Conservation (phyloP, 2,113 vertebrate genomes). For the Larimichthys crocea region DNA sequence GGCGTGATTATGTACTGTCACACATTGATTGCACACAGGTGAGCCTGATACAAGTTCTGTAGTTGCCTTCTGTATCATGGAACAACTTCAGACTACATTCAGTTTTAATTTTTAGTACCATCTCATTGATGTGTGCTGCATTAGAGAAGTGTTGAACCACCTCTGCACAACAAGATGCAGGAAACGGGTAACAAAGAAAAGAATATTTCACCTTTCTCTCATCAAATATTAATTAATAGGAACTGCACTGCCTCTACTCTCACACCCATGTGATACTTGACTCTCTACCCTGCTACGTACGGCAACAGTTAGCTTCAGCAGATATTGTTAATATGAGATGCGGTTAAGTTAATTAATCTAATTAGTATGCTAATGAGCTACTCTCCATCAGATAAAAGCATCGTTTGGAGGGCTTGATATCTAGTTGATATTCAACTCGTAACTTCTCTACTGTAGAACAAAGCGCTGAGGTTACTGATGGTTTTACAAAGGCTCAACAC, state of each 20-base stretch:
- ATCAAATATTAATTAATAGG: slow-evolving; percentile 12
- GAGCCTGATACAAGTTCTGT: background rate
- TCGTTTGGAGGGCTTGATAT: slow-evolving; percentile 69
- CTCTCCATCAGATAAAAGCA: slow-evolving; percentile 73
- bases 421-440: slow-evolving; percentile 75
- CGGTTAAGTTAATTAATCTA: slow-evolving; percentile 73
- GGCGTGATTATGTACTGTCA: background rate
- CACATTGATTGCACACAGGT: background rate
- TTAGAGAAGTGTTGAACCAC: background rate
- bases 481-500: slow-evolving; percentile 52
- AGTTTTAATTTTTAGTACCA: background rate
- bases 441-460: slow-evolving; percentile 60
- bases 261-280: background rate
- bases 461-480: slow-evolving; percentile 58
- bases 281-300: slow-evolving; percentile 1
- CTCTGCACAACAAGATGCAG: slow-evolving; percentile 5
- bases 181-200: background rate
- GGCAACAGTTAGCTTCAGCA: slow-evolving; percentile 62
- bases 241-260: background rate
- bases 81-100: background rate
- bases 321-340: slow-evolving; percentile 56
- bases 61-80: background rate
- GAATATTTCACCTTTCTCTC: background rate
- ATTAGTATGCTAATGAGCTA: slow-evolving; percentile 77
- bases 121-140: background rate